phyloP scores from a whole-genome alignment of 2,888 invertebrate species.

The Cheilosia vulpina region DNA sequence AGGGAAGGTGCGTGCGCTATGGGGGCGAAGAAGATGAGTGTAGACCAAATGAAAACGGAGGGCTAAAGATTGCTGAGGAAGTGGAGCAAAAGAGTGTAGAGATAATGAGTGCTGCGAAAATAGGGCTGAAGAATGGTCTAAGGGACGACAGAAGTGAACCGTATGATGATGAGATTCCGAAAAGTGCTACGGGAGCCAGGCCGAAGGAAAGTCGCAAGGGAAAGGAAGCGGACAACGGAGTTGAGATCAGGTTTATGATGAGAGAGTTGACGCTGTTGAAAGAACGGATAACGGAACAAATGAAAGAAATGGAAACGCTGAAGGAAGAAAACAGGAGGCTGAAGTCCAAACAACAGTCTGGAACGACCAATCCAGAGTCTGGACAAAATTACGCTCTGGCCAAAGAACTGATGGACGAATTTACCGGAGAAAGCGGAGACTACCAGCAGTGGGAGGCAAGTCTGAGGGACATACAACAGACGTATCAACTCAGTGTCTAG shows the following conservation, averaged over 20 bases:
- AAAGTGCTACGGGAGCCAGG: conserved; percentile 1
- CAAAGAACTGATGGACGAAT: conserved; percentile 19
- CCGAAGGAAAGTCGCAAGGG: not conserved
- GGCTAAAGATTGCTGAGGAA: not conserved
- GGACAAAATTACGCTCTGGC: conserved; percentile 24
- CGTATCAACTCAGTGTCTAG: conserved; percentile 1
- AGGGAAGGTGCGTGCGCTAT: conserved; percentile 4
- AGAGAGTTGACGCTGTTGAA: not conserved
- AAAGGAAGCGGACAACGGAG: not conserved
- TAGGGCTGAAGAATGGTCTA: not conserved
- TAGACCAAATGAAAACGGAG: not conserved
- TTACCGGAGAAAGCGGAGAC: conserved; percentile 9
- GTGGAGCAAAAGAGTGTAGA: too few species aligned
- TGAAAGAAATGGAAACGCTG: not conserved
- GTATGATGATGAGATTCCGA: not conserved
- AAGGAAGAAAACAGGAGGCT: conserved; percentile 11
- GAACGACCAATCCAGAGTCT: not conserved
- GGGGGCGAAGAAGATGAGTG: not conserved
- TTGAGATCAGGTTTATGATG: not conserved
- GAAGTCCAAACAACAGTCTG: conserved; percentile 7
- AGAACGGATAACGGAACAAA: conserved; percentile 4
- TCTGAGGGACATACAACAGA: not conserved
- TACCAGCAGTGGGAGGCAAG: conserved; percentile 15
- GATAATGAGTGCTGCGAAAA: not conserved
- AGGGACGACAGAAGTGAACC: not conserved